phyloP scores from a whole-genome alignment of 2,888 invertebrate species.

The Oasisia sp. region DNA sequence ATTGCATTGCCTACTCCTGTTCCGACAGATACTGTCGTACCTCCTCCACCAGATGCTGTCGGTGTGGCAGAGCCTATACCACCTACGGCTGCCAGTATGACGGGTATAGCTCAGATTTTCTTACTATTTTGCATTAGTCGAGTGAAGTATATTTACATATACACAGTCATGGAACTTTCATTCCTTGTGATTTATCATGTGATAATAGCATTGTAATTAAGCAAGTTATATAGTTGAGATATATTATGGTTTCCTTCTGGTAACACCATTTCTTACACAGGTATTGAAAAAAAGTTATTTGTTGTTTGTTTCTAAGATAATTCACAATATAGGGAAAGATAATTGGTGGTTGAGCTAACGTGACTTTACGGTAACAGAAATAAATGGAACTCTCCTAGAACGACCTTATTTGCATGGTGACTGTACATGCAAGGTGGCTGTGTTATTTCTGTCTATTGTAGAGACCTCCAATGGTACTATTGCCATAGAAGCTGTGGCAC shows the following conservation, averaged over 20 bases:
- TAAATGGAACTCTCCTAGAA: no score
- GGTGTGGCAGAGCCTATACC: not conserved
- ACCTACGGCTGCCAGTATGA: not conserved
- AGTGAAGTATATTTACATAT: not conserved
- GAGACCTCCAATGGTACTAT: not conserved
- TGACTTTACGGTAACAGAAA: no score
- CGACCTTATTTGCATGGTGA: no score
- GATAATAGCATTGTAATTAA: not conserved
- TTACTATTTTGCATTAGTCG: not conserved
- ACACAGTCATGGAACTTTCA: not conserved
- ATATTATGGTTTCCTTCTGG: not conserved
- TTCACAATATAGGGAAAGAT: not conserved
- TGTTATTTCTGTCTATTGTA: not conserved
- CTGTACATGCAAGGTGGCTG: no score
- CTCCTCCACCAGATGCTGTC: not conserved
- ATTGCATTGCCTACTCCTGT: not conserved
- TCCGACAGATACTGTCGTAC: conserved; percentile 6
- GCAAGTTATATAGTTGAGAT: not conserved
- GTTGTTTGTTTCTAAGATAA: not conserved
- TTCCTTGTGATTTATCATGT: not conserved
- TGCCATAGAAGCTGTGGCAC: not conserved
- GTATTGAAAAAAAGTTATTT: not conserved
- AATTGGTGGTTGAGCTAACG: no score
- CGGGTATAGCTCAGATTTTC: not conserved
- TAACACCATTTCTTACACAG: not conserved